Evolutionary conservation across 2,797 vertebrate species (phyloP), one percentile per base, ranked within the genome.

Genomic region (Leuciscus waleckii): DNA sequence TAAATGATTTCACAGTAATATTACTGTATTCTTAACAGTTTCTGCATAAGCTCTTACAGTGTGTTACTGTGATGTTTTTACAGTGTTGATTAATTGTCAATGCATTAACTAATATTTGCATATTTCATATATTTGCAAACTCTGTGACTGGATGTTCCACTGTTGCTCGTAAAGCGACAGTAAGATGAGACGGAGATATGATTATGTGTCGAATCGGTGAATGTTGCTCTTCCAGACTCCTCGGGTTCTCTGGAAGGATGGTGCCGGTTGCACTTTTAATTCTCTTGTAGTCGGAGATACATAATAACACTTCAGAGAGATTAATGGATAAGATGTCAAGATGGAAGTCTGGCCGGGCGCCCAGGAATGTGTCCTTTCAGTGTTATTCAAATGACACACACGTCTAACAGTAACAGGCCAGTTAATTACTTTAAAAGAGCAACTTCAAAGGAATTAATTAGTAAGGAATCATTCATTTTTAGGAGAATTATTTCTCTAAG

Each of bases 151-250:
- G 39, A 2, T 1, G 4, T 61, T 61, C 37, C 26, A 16, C 29
- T 51, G 29, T 32, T 73, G 10, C 26, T 41, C 16, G 11, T 69
- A 21, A 32, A 29, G 54, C 6, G 14, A 4, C 7, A 1, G 7
- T 5, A 41, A 43, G 39, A 73, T 73, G 26, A 23, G n/a, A 21
- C n/a, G 7, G 81, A 74, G 39, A 37, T 46, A n/a, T 46, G 41
- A 8, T 63, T 11, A 5, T 7, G 19, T 49, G 56, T 63, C 4
- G 43, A 39, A 54, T 67, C 1, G 2, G 0, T 83, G 70, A 83
- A 83, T 75, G 81, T 51, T 61, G 29, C 29, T 83, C 39, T 83
- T 83, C 81, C 43, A 61, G 56, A 83, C 41, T 0, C 17, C 69
- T 65, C 19, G 10, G 8, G 11, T 83, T 83, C 71, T 0, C 43